Percentiles rank a stretch among this genome's conserved stretches.
phyloP scores from a whole-genome alignment of 2,888 invertebrate genomes.

The Folsomia candida region DNA sequence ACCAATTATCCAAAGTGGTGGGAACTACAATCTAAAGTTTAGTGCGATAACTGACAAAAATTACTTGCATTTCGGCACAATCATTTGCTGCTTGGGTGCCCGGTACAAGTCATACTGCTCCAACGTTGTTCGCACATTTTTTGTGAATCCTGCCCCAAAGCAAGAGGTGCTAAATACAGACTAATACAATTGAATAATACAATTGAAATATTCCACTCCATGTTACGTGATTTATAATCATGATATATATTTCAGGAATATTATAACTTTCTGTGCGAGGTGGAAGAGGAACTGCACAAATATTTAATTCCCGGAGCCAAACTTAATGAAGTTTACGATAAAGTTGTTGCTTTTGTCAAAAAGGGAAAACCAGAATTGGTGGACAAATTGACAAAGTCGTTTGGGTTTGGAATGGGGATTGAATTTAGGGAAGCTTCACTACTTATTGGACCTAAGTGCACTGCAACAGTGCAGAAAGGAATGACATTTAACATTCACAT shows the following conservation, averaged over 20 bases:
- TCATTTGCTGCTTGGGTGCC: conserved; percentile 90
- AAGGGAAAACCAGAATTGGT: conserved; percentile 79
- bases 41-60: conserved; percentile 88
- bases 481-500: conserved; percentile 97
- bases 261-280: conserved; percentile 83
- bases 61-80: conserved; percentile 89
- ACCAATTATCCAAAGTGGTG: conserved; percentile 97
- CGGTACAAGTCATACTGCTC: conserved; percentile 98
- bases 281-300: conserved; percentile 88
- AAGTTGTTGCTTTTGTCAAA: conserved; percentile 75
- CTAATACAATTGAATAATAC: background rate
- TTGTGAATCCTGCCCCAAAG: conserved; percentile 83
- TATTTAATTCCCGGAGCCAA: conserved; percentile 77
- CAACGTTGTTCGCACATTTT: conserved; percentile 90
- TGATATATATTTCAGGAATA: conserved; percentile 38
- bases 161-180: conserved; percentile 59
- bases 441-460: conserved; percentile 80
- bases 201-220: background rate
- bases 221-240: background rate
- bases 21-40: conserved; percentile 95
- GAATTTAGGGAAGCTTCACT: conserved; percentile 95
- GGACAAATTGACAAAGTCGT: conserved; percentile 88
- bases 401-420: conserved; percentile 97
- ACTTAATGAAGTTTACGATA: conserved; percentile 82
- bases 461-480: conserved; percentile 75